phyloP scores from a whole-genome alignment of 2,888 invertebrate genomes.

The Nemotelus nigrinus region DNA sequence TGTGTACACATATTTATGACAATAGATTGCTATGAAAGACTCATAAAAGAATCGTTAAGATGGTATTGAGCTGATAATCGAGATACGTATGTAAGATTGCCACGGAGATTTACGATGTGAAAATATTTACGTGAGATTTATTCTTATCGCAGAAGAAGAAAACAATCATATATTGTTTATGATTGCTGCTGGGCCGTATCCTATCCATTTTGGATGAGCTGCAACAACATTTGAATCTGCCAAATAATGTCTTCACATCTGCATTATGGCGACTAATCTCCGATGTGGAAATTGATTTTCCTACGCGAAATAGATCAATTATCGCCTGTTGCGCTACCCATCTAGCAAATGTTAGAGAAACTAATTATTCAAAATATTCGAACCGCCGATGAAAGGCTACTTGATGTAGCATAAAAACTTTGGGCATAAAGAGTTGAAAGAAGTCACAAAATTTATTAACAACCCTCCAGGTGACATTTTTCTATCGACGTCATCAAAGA shows the following conservation, averaged over 20 bases:
- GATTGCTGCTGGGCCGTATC: no score
- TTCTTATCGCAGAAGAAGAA: slow-evolving; percentile 16
- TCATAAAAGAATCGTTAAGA: slow-evolving; percentile 40
- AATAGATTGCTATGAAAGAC: slow-evolving; percentile 2
- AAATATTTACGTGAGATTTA: slow-evolving; percentile 42
- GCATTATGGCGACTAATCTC: no score
- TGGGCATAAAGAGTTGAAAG: slow-evolving; percentile 8
- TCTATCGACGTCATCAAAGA: slow-evolving; percentile 69
- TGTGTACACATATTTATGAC: slow-evolving; percentile 32
- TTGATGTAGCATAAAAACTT: not conserved
- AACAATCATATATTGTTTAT: not conserved
- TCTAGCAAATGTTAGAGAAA: no score
- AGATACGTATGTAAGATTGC: not conserved
- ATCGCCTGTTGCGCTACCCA: no score
- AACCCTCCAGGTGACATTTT: slow-evolving; percentile 66
- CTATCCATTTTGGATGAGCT: no score
- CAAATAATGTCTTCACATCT: no score
- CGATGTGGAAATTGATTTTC: no score
- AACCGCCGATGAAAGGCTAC: not conserved
- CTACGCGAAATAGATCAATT: no score
- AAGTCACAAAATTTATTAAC: slow-evolving; percentile 39
- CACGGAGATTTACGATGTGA: slow-evolving; percentile 39
- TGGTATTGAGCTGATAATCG: not conserved
- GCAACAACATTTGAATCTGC: no score
- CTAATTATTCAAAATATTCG: no score